Base-by-base conservation (phyloP, 2,113 vertebrate species). In the Ailurus styani region DNA sequence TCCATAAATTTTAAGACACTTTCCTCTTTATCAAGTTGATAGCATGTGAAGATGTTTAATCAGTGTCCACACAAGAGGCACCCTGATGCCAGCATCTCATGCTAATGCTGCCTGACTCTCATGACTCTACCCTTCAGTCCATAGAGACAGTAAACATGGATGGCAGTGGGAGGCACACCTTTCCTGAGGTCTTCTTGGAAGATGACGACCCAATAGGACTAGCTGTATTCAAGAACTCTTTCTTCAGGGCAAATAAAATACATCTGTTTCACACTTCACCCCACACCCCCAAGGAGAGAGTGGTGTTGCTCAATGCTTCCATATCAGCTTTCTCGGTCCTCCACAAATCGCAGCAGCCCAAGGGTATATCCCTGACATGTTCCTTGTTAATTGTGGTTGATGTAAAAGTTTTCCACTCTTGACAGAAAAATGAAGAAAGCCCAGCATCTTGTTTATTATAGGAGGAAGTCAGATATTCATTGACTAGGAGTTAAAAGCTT, bases 141-240 rank as follows among this genome's bases (percentile, higher is more conserved):
- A 98, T 99, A 47, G 99, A 99, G 98, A 99, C 98, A 0, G 97
- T 99, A 92, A 99, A 95, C 7, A 95, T 99, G 90, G 99, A 99
- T 17, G 99, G 99, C 47, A 98, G 97, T 0, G 99, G 99, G 25
- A 98, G 99, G 17, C 96, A 99, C 91, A 98, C 99, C 18, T 99
- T 99, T 92, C 98, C 96, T 0, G 97, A 98, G 17, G 72, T 99
- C 78, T 98, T 99, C 94, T 96, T 97, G 87, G 98, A 98, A 95
- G 97, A 98, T n/a, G 91, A 93, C 0, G 96, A 98, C 68, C 98
- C 97, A 0, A 81, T 98, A 68, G 98, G 99, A 70, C 97, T 99
- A 27, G 98, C 99, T 0, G 98, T 99, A 25, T 99, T 99, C 75
- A 99, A 98, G 96, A 98, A 98, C 73, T 98, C 77, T 0, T 99